Percentiles rank a stretch among this genome's conserved stretches.
Conservation (phyloP, 2,888 invertebrate species). For the Perithous albicinctus region DNA sequence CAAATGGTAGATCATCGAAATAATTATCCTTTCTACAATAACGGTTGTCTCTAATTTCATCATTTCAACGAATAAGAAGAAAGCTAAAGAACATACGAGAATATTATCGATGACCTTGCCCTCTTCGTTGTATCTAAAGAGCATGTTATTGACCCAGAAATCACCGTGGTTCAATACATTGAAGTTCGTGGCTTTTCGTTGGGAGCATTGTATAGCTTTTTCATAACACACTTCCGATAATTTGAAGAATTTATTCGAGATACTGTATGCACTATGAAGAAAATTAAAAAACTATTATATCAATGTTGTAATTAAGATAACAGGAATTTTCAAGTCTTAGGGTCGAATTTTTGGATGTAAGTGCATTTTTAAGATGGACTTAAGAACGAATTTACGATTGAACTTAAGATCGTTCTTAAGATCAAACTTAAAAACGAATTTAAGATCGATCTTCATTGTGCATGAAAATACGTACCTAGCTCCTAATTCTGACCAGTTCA, state of each 20-base stretch:
- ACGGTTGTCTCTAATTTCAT: background rate
- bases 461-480: background rate
- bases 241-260: slow-evolving; percentile 69
- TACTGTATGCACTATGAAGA: background rate
- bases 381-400: too few relatives aligned
- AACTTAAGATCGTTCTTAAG: too few relatives aligned
- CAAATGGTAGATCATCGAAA: background rate
- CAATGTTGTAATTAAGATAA: background rate
- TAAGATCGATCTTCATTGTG: background rate
- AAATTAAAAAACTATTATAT: background rate
- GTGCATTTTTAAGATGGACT: too few relatives aligned
- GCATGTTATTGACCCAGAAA: slow-evolving; percentile 81
- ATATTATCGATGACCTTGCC: slow-evolving; percentile 75
- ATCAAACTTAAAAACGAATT: too few relatives aligned
- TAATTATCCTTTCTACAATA: background rate
- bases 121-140: slow-evolving; percentile 78
- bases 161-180: slow-evolving; percentile 81
- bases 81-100: slow-evolving; percentile 72
- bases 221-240: slow-evolving; percentile 64
- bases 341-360: too few relatives aligned
- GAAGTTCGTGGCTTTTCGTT: slow-evolving; percentile 72
- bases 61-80: background rate
- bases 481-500: background rate
- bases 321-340: background rate
- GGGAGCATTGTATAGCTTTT: slow-evolving; percentile 36